These are phyloP conservation scores for Leptonema lineaticorne DNA, from an alignment of 1,140 invertebrate genomes.

Conservation along the genomic window DNA sequence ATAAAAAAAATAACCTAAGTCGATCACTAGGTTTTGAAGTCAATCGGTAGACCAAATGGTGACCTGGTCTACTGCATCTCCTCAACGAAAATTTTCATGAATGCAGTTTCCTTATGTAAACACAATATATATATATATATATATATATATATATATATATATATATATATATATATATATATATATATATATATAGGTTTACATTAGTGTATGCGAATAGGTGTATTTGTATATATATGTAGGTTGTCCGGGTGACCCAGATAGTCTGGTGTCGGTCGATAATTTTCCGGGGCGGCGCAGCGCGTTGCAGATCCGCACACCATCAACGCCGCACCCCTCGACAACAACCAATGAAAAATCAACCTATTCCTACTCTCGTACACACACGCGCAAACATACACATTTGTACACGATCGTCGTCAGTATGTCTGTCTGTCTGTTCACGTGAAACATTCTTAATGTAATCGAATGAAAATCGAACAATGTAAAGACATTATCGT, in stretches of 20 bases:
- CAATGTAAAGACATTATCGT: too few species aligned
- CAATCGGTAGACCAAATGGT: too few species aligned
- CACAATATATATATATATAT: background rate
- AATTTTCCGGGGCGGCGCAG: conserved; percentile 26
- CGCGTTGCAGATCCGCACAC: conserved; percentile 1
- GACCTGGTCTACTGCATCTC: too few species aligned
- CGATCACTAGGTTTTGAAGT: too few species aligned
- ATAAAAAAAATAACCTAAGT: too few species aligned
- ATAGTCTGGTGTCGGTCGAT: conserved; percentile 25
- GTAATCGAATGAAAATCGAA: too few species aligned
- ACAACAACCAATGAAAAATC: too few species aligned
- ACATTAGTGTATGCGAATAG: background rate
- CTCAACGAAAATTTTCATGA: background rate
- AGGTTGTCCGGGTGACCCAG: conserved; percentile 28
- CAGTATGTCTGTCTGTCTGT: too few species aligned
- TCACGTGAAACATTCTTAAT: too few species aligned
- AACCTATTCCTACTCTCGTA: too few species aligned
- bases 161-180: background rate
- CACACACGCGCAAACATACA: too few species aligned
- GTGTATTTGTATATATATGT: background rate
- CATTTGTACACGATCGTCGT: too few species aligned
- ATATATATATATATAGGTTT: background rate
- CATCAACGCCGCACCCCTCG: background rate
- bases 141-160: background rate
- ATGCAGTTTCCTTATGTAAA: background rate